Conservation (phyloP, 2,888 invertebrate genomes). For the Dryococelus australis region DNA sequence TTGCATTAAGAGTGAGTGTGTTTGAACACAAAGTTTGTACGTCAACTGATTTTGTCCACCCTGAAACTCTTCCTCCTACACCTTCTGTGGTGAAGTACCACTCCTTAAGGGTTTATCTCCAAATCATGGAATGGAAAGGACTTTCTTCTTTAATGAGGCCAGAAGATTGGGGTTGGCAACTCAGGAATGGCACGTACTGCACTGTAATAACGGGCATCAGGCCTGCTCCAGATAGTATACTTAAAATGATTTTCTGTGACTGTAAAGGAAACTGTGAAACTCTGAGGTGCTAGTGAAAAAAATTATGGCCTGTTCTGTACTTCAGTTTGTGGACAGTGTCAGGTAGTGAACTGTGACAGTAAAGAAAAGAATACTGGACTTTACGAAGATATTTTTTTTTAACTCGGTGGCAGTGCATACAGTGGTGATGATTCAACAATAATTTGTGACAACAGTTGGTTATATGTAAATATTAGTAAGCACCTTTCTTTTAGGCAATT, state of each 20-base stretch:
- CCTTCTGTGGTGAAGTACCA: no score
- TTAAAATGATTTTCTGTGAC: not conserved
- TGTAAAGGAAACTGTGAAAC: not conserved
- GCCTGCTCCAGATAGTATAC: not conserved
- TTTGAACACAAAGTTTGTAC: not conserved
- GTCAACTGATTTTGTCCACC: not conserved
- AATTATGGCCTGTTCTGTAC: not conserved
- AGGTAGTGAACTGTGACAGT: not conserved
- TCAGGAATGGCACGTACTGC: not conserved
- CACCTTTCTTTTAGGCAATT: no score
- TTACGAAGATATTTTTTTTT: not conserved
- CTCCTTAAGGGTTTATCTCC: not conserved
- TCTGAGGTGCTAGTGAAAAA: not conserved
- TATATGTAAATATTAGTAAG: no score
- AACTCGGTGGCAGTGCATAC: no score
- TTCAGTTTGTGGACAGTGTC: not conserved
- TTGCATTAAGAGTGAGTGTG: not conserved
- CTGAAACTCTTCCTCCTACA: constrained; percentile 2
- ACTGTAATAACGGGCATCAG: not conserved
- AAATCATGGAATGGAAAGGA: not conserved
- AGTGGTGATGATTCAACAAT: no score
- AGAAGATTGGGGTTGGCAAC: not conserved
- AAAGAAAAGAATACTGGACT: not conserved
- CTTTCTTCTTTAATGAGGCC: not conserved
- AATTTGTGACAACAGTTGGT: no score